Conservation (phyloP, 2,113 vertebrate species). For the Blennius ocellaris region DNA sequence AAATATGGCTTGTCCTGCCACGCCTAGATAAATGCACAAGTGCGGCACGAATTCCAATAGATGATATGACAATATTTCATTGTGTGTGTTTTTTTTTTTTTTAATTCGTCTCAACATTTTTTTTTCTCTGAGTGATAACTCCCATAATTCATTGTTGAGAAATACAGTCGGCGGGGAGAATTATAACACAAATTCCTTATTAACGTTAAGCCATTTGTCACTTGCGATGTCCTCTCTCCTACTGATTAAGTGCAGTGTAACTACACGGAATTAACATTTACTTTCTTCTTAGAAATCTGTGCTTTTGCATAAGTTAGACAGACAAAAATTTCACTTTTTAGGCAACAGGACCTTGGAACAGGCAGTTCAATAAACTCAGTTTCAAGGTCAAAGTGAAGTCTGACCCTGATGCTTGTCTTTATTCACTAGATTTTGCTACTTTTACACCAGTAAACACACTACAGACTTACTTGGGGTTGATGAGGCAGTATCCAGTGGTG, state of each 20-base stretch:
- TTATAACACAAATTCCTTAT: not conserved
- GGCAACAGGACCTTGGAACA: not conserved
- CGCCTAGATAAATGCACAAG: constrained; percentile 54
- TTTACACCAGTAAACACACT: not conserved
- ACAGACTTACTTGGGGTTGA: constrained; percentile 81
- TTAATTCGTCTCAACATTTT: not conserved
- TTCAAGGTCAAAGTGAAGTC: not conserved
- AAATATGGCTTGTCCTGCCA: constrained; percentile 63
- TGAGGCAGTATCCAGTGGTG: constrained; percentile 70
- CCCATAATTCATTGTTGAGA: not conserved
- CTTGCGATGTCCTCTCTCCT: not conserved
- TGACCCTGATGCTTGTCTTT: not conserved
- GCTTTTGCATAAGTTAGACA: not conserved
- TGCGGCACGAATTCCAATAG: constrained; percentile 43
- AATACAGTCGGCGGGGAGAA: not conserved
- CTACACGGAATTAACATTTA: not conserved
- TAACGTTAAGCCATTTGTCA: not conserved
- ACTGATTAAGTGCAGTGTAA: not conserved
- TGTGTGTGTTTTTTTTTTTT: too few relatives aligned
- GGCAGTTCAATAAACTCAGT: not conserved
- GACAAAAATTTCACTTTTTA: too few relatives aligned
- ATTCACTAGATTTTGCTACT: not conserved
- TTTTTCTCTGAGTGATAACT: not conserved
- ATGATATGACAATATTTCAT: constrained; percentile 16
- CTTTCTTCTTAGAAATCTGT: not conserved